phyloP scores from a whole-genome alignment of 2,888 invertebrate species.

The Cantharis rustica region DNA sequence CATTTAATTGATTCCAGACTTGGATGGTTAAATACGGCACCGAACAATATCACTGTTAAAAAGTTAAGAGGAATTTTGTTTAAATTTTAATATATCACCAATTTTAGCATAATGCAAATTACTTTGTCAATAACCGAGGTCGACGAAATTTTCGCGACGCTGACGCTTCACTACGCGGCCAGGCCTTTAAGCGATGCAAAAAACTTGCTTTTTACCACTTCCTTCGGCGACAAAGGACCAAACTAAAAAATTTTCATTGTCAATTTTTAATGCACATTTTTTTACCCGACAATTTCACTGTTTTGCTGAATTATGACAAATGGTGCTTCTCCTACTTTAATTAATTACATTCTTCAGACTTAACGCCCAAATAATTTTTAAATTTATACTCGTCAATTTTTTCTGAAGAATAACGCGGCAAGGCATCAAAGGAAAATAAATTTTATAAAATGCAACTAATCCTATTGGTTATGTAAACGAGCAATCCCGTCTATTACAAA shows the following conservation, averaged over 20 bases:
- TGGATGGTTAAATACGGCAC: neutral
- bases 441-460: too few relatives aligned
- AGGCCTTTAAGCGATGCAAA: neutral
- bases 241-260: neutral
- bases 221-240: neutral
- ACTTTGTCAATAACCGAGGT: neutral
- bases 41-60: neutral
- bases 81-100: neutral
- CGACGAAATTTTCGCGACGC: neutral
- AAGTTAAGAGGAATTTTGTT: neutral
- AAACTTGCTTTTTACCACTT: neutral
- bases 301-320: neutral
- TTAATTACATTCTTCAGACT: neutral
- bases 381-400: neutral
- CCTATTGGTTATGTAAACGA: too few relatives aligned
- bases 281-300: neutral
- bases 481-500: too few relatives aligned
- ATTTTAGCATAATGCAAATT: neutral
- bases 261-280: neutral
- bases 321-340: neutral
- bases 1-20: slow-evolving; percentile 25
- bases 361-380: neutral
- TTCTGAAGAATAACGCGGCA: too few relatives aligned
- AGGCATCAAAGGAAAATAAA: too few relatives aligned
- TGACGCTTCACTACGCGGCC: neutral